phyloP scores from a whole-genome alignment of 1,140 invertebrate genomes.

The Caenorhabditis briggsae region DNA sequence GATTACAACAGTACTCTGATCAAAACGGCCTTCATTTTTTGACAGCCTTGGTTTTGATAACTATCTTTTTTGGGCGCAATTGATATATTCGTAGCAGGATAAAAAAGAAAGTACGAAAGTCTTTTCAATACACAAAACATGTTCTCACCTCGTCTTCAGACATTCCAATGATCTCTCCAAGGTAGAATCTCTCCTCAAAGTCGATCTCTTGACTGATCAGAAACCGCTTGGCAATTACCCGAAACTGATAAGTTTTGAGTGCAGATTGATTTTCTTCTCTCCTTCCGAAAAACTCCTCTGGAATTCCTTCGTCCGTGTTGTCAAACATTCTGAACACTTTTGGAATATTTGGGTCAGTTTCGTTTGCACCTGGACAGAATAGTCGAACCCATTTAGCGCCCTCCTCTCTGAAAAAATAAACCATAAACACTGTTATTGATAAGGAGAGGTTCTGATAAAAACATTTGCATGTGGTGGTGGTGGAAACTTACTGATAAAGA shows the following conservation, averaged over 20 bases:
- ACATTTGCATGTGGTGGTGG: too few relatives aligned
- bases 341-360: not conserved
- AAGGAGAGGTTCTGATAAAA: not conserved
- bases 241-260: not conserved
- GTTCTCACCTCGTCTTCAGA: not conserved
- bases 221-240: not conserved
- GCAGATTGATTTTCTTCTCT: not conserved
- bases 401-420: constrained; percentile 13
- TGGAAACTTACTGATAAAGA: constrained; percentile 44
- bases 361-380: not conserved
- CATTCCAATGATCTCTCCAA: constrained; percentile 8
- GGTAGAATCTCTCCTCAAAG: not conserved
- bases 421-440: not conserved
- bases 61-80: too few relatives aligned
- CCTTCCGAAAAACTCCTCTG: not conserved
- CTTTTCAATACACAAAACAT: not conserved
- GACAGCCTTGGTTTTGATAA: too few relatives aligned
- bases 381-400: not conserved
- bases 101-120: too few relatives aligned
- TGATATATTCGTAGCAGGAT: too few relatives aligned
- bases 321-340: not conserved
- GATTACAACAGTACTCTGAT: too few relatives aligned
- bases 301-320: constrained; percentile 39
- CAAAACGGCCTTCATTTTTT: too few relatives aligned
- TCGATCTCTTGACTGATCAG: not conserved